Conservation (phyloP, 1,140 invertebrate species). For the Thaumetopoea pityocampa region DNA sequence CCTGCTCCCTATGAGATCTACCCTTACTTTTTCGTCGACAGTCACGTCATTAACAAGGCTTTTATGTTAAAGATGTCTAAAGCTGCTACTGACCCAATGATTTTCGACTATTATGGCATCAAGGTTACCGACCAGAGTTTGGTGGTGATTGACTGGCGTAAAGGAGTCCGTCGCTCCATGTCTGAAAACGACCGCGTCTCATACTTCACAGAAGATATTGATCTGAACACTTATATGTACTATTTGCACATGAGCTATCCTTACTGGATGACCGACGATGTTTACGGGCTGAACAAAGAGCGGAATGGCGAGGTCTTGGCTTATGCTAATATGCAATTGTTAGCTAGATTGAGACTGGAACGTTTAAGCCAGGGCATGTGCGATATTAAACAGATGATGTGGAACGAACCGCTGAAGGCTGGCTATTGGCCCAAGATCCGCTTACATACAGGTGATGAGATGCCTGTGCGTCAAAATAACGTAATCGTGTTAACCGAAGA, state of each 20-base stretch:
- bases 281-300: constrained; percentile 76
- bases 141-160: constrained; percentile 63
- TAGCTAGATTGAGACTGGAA: constrained; percentile 81
- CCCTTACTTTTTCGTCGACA: constrained; percentile 79
- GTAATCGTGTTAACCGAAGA: constrained; percentile 71
- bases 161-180: constrained; percentile 47
- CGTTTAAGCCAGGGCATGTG: constrained; percentile 79
- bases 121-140: constrained; percentile 60
- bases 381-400: constrained; percentile 76
- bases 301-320: constrained; percentile 79
- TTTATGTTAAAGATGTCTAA: constrained; percentile 79
- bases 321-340: constrained; percentile 78
- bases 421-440: constrained; percentile 80
- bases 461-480: constrained; percentile 79
- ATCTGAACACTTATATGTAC: constrained; percentile 84
- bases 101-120: constrained; percentile 69
- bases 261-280: constrained; percentile 79
- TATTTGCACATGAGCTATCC: constrained; percentile 83
- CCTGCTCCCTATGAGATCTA: constrained; percentile 82
- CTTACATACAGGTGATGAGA: constrained; percentile 79
- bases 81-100: constrained; percentile 63
- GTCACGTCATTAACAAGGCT: constrained; percentile 78
- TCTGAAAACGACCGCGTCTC: constrained; percentile 62
- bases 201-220: constrained; percentile 85
- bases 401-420: constrained; percentile 66